phyloP scores from a whole-genome alignment of 2,888 invertebrate species.

The Lathronympha strigana region DNA sequence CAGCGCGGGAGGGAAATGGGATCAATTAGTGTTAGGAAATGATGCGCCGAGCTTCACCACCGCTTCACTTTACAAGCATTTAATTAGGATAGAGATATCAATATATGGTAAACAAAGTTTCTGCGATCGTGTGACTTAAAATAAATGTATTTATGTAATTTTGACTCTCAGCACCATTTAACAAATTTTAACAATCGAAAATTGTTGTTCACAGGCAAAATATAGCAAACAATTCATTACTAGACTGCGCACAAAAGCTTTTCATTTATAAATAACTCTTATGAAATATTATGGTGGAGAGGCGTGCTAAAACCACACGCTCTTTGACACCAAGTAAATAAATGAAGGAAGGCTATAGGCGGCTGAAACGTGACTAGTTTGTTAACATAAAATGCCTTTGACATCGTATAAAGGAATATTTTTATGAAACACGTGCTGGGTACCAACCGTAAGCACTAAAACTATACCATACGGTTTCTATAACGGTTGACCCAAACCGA shows the following conservation, averaged over 20 bases:
- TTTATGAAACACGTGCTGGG: conserved; percentile 38
- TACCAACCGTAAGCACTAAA: conserved; percentile 16
- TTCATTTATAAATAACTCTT: conserved; percentile 42
- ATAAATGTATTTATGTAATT: neutral
- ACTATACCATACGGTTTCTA: neutral
- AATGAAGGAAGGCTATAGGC: conserved; percentile 59
- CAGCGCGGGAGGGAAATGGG: conserved; percentile 75
- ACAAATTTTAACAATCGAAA: neutral
- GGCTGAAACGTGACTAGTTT: conserved; percentile 58
- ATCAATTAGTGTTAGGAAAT: conserved; percentile 59
- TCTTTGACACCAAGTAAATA: conserved; percentile 54
- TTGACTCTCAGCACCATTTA: neutral
- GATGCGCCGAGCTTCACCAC: conserved; percentile 69
- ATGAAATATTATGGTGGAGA: conserved; percentile 41
- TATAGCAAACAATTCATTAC: neutral
- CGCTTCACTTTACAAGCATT: conserved; percentile 68
- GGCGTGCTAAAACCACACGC: conserved; percentile 47
- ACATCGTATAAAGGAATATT: conserved; percentile 46
- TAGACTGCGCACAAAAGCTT: conserved; percentile 13
- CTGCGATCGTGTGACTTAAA: neutral
- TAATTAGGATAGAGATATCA: conserved; percentile 39
- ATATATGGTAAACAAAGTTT: conserved; percentile 52
- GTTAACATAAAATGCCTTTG: conserved; percentile 60
- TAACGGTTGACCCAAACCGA: neutral
- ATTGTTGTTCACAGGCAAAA: neutral